Evolutionary conservation across 2,113 vertebrate species (phyloP).

Genomic region (Pseudorectes ferrugineus): DNA sequence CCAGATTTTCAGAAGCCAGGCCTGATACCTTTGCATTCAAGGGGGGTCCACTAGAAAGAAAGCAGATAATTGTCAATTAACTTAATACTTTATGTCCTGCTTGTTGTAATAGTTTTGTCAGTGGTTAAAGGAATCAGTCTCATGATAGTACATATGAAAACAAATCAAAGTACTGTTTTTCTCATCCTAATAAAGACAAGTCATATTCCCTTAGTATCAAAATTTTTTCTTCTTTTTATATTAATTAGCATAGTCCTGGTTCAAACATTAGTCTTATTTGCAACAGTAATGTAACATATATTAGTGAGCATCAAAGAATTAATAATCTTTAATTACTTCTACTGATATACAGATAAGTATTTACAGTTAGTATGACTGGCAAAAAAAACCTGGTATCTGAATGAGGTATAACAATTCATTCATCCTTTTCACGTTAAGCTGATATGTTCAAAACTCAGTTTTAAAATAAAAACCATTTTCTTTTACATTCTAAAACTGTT

Average conservation of each 20-base stretch:
- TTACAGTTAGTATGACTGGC: fast-evolving
- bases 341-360: background rate
- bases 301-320: background rate
- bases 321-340: background rate
- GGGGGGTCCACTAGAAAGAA: background rate
- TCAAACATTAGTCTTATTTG: background rate
- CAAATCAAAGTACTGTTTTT: background rate
- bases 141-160: background rate
- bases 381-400: background rate
- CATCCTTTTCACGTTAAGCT: background rate
- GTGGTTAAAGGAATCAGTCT: background rate
- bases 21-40: background rate
- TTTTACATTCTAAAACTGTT: background rate
- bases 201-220: background rate
- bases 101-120: background rate
- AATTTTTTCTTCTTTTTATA: background rate
- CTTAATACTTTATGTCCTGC: background rate
- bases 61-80: background rate
- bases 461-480: background rate
- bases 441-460: fast-evolving
- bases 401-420: background rate
- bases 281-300: background rate
- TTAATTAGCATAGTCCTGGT: background rate
- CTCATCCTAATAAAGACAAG: background rate
- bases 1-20: background rate